phyloP scores from a whole-genome alignment of 64 coral and sea anemone species.

The Catalaphyllia jardinei region DNA sequence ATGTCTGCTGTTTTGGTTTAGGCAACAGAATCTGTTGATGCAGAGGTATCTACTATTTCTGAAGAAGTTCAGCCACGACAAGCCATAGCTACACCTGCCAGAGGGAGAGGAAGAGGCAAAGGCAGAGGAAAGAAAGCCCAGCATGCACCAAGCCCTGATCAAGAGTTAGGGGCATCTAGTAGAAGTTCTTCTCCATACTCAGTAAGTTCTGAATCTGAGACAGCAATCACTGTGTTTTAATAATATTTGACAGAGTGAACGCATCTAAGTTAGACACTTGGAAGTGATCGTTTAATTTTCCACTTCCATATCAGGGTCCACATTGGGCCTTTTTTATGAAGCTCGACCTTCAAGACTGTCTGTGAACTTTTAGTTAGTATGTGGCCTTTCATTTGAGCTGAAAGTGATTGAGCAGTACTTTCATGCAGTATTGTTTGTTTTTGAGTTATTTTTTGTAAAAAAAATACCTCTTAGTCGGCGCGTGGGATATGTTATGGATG shows the following conservation, averaged over 20 bases:
- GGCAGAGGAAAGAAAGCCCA: constrained; percentile 14
- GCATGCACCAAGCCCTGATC: neutral
- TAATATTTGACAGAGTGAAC: too few species aligned
- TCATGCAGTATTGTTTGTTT: neutral
- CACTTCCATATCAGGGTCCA: too few species aligned
- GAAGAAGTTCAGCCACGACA: neutral
- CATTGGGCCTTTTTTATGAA: too few species aligned
- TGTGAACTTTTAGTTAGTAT: too few species aligned
- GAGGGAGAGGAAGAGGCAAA: constrained; percentile 21
- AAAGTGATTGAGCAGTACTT: neutral
- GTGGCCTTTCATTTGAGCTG: too few species aligned
- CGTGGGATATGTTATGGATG: too few species aligned
- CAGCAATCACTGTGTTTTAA: neutral
- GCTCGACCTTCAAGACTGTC: too few species aligned
- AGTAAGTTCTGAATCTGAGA: neutral
- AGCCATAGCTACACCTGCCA: neutral
- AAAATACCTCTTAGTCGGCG: too few species aligned
- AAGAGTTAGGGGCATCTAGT: neutral
- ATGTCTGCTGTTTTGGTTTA: neutral
- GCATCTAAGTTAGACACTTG: too few species aligned
- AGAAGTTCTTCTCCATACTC: neutral
- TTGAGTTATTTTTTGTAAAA: too few species aligned
- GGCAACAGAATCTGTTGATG: neutral
- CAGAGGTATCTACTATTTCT: neutral
- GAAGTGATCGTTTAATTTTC: too few species aligned